Conservation (phyloP, 23 tunicate species). For the Halocynthia roretzi region DNA sequence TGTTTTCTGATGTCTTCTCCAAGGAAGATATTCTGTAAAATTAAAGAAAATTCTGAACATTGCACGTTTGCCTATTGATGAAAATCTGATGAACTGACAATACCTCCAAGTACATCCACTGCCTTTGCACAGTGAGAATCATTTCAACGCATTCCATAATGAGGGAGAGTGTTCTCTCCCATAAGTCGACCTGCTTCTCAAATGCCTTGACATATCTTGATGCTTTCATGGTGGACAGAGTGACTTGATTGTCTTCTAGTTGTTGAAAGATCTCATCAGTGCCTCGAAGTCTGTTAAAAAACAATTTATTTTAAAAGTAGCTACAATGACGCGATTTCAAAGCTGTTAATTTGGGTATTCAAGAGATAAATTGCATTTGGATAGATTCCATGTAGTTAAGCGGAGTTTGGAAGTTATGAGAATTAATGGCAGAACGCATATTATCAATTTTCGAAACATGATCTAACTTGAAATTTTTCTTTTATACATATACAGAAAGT, state of each 20-base stretch:
- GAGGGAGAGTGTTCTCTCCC: slow-evolving; percentile 86
- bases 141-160: slow-evolving; percentile 93
- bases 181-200: slow-evolving; percentile 73
- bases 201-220: slow-evolving; percentile 92
- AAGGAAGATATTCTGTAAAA: slow-evolving; percentile 71
- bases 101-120: slow-evolving; percentile 99
- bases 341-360: too few species aligned
- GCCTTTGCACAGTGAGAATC: slow-evolving; percentile 93
- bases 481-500: too few species aligned
- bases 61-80: background rate
- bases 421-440: too few species aligned
- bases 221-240: slow-evolving; percentile 94
- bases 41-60: background rate
- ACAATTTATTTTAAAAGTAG: background rate
- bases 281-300: slow-evolving; percentile 50
- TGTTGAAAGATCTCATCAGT: slow-evolving; percentile 95
- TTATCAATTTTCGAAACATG: too few species aligned
- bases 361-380: too few species aligned
- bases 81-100: background rate
- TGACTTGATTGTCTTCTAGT: slow-evolving; percentile 95
- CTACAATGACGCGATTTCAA: too few species aligned
- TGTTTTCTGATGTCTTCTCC: slow-evolving; percentile 99
- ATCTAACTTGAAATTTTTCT: too few species aligned
- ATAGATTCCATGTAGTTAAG: too few species aligned
- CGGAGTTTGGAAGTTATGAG: too few species aligned